Conservation (phyloP, 2,888 invertebrate genomes). For the Uloborus plumipes region DNA sequence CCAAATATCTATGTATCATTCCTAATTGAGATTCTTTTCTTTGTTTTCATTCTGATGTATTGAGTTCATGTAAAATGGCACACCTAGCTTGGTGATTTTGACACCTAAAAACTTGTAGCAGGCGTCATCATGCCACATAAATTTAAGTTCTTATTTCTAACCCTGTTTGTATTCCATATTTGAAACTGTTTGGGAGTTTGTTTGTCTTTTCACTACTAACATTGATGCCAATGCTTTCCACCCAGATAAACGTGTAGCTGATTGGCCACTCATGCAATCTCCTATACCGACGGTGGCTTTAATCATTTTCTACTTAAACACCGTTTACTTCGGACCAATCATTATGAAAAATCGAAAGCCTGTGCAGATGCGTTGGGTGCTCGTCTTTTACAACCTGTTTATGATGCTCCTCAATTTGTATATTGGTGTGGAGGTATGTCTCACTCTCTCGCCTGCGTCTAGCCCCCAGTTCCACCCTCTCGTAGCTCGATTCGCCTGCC, state of each 20-base stretch:
- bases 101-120: too few relatives aligned
- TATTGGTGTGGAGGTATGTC: constrained; percentile 82
- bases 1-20: too few relatives aligned
- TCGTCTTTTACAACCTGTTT: constrained; percentile 87
- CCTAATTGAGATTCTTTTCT: too few relatives aligned
- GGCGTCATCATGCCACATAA: too few relatives aligned
- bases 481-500: too few relatives aligned
- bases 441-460: constrained; percentile 2
- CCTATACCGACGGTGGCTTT: constrained; percentile 81
- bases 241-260: constrained; percentile 83
- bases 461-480: too few relatives aligned
- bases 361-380: constrained; percentile 80
- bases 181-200: background rate
- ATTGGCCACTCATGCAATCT: constrained; percentile 88
- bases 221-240: background rate
- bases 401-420: constrained; percentile 87
- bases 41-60: too few relatives aligned
- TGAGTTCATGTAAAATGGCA: too few relatives aligned
- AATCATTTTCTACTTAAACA: constrained; percentile 80
- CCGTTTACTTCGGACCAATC: constrained; percentile 86
- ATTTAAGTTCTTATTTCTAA: too few relatives aligned
- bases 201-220: background rate
- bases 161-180: background rate
- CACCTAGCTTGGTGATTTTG: too few relatives aligned
- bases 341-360: constrained; percentile 84